These are phyloP conservation scores for Agrilus mali DNA, from an alignment of 2,888 invertebrate species.

Conservation along the genomic window DNA sequence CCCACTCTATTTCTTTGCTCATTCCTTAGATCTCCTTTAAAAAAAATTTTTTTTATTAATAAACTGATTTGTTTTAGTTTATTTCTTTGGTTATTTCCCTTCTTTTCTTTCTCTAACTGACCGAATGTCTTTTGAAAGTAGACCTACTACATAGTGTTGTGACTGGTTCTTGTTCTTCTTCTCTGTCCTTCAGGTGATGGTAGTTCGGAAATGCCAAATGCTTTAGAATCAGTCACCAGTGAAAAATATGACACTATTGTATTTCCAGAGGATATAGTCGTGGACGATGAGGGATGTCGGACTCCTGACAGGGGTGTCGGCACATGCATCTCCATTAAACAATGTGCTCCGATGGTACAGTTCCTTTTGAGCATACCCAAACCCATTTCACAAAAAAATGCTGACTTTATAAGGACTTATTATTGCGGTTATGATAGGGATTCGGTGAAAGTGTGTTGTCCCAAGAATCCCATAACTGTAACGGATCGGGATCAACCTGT, in stretches of 20 bases:
- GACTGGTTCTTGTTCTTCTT: too few species aligned
- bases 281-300: slow-evolving; percentile 20
- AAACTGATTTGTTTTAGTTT: too few species aligned
- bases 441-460: slow-evolving; percentile 39
- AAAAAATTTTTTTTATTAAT: too few species aligned
- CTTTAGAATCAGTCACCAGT: too few species aligned
- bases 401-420: slow-evolving; percentile 12
- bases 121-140: too few species aligned
- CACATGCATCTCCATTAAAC: slow-evolving; percentile 27
- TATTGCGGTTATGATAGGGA: slow-evolving; percentile 32
- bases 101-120: too few species aligned
- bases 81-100: too few species aligned
- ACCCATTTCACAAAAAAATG: slow-evolving; percentile 7
- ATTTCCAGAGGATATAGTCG: slow-evolving; percentile 18
- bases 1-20: too few species aligned
- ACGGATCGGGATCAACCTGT: not conserved
- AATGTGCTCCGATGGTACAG: slow-evolving; percentile 17
- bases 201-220: too few species aligned
- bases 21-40: too few species aligned
- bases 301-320: slow-evolving; percentile 27
- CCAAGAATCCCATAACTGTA: slow-evolving; percentile 14
- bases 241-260: slow-evolving; percentile 1
- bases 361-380: slow-evolving; percentile 10
- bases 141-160: too few species aligned
- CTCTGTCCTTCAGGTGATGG: too few species aligned